Base-by-base conservation (phyloP, 2,797 vertebrate species). In the Ctenosaura bakeri region DNA sequence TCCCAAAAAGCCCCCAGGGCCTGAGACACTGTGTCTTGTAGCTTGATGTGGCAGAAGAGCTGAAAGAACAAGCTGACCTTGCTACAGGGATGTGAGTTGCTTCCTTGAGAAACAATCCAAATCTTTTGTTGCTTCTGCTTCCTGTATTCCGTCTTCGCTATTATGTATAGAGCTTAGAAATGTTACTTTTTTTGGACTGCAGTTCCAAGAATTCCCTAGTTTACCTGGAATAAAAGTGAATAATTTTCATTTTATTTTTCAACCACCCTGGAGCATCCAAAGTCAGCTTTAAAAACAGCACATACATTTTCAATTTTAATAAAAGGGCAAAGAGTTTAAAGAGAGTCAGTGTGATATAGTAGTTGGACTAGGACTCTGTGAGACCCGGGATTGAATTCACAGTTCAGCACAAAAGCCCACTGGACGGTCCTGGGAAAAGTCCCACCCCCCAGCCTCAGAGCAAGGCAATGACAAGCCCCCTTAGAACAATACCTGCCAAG, bases 1-100 rank as follows among this genome's bases (percentile, higher is more conserved):
- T 81, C 64, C 74, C 77, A 81, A 59, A 46, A 81, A 83, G 16
- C 71, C 54, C 69, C 52, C 62, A 42, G 62, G 38, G 73, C 29
- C 86, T 18, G 26, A 59, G 62, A n/a, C n/a, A n/a, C 42, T 16
- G 66, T 71, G 76, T 54, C 74, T 54, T 54, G 46, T 77, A 56
- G 79, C n/a, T 83, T 56, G 59, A 62, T 59, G 52, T 32, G n/a
- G 59, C 64, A 87, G 50, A 62, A 76, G 56, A 66, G 66, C 56
- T 32, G n/a, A 32, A 83, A 18, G 29, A 54, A 54, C 2, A 42
- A 42, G 29, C 62, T 78, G 73, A 87, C 80, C 85, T 90, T 83
- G 42, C 71, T 38, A 12, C 50, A 56, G 83, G 83, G 35, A 71
- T 32, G 18, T 46, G 7, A 3, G 42, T 77, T 35, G 59, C 14